Base-by-base conservation (phyloP, 2,888 invertebrate species). In the Iselma pallidipennis region DNA sequence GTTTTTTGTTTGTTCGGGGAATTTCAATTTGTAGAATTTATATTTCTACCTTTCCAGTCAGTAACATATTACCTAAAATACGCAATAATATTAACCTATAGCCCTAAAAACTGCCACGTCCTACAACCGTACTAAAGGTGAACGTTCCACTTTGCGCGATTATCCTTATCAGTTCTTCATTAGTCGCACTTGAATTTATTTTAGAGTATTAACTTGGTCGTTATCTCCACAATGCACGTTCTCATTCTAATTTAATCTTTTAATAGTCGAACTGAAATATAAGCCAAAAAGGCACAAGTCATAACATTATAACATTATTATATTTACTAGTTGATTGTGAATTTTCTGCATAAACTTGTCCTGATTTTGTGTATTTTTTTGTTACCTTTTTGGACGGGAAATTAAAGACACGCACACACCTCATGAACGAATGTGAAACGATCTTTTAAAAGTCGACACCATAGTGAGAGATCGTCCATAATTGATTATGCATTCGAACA, bases 311-410 rank as follows among this genome's bases (percentile, higher is more conserved):
- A 23, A 42, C 26, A 16, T n/a, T 25, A n/a, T 28, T 12, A n/a
- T 29, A 49, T 5, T 29, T 12, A 23, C 45, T 26, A 49, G 48
- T 33, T 55, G 48, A 55, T 48, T 25, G 6, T 14, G 52, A 9
- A 69, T 63, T 69, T 37, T 23, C 55, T 63, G 67, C 69, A 69
- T 69, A 69, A 71, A 69, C 63, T 68, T 56, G 49, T 58, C 51
- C 65, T 69, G 66, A 67, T 67, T 66, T 66, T 63, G 61, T 49
- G 61, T 54, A 59, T 58, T 68, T 68, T 68, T 68, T 65, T 65
- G 63, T n/a, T n/a, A n/a, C n/a, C n/a, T n/a, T n/a, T n/a, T n/a
- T n/a, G n/a, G n/a, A n/a, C n/a, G n/a, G n/a, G n/a, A n/a, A n/a
- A n/a, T 2, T 2, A 16, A 9, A 16, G 1, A 12, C 29, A 29